Percentiles rank a stretch among this genome's conserved stretches.
These are phyloP conservation scores for Ischnus inquisitorius DNA, from an alignment of 2,888 invertebrate species.

Conservation along the genomic window DNA sequence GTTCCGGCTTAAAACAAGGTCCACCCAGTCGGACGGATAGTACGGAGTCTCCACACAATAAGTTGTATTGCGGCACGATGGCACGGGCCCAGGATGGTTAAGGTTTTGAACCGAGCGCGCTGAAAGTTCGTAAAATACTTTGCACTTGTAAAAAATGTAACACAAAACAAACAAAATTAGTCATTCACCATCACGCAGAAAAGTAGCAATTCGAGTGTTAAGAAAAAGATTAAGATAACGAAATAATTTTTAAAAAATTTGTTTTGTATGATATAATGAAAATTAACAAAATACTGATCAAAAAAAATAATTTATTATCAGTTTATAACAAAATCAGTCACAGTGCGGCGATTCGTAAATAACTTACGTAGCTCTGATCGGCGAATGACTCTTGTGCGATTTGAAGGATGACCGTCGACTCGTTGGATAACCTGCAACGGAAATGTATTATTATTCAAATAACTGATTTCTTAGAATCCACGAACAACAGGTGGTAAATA, in stretches of 20 bases:
- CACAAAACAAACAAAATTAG: no score
- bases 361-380: slow-evolving; percentile 30
- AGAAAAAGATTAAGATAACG: no score
- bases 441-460: slow-evolving; percentile 5
- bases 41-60: slow-evolving; percentile 70
- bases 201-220: no score
- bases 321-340: neutral
- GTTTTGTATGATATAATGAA: neutral
- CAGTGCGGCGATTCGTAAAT: neutral
- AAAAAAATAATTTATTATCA: neutral
- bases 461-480: neutral
- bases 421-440: slow-evolving; percentile 34
- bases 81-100: slow-evolving; percentile 50
- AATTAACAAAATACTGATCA: neutral
- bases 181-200: no score
- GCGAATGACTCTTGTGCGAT: neutral
- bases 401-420: slow-evolving; percentile 41
- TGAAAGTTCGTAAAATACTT: slow-evolving; percentile 2
- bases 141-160: neutral
- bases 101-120: neutral
- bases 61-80: slow-evolving; percentile 58
- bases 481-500: no score
- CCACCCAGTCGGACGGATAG: slow-evolving; percentile 71
- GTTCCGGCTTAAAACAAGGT: slow-evolving; percentile 58
- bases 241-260: neutral